Conservation (phyloP, 2,797 vertebrate species). For the Enteromius afrohamiltoni region DNA sequence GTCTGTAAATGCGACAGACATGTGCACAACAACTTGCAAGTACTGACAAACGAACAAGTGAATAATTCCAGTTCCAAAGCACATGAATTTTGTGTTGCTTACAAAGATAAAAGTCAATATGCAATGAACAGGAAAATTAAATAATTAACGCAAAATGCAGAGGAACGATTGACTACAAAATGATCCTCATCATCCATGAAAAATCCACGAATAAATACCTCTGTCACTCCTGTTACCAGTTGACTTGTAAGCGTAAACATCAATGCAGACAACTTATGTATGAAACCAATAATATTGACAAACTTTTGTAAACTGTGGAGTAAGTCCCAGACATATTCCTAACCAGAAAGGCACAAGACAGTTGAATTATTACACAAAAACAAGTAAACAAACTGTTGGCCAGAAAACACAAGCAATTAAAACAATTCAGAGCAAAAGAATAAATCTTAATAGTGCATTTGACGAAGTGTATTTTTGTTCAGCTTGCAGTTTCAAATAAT, state of each 20-base stretch:
- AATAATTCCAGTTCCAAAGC: not conserved
- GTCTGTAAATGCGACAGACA: constrained; percentile 15
- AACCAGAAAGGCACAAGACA: constrained; percentile 52
- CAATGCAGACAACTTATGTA: constrained; percentile 9
- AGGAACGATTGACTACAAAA: not conserved
- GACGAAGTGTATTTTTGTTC: constrained; percentile 31
- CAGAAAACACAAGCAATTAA: constrained; percentile 13
- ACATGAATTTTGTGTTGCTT: not conserved
- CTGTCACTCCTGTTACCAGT: not conserved
- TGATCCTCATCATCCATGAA: not conserved
- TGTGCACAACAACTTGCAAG: not conserved
- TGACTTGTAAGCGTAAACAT: constrained; percentile 11
- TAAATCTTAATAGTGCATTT: constrained; percentile 43
- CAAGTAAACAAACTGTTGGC: not conserved
- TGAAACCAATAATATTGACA: constrained; percentile 14
- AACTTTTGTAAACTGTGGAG: constrained; percentile 26
- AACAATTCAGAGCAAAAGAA: constrained; percentile 24
- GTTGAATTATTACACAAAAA: constrained; percentile 16
- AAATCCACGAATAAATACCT: constrained; percentile 18
- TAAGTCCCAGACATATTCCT: not conserved
- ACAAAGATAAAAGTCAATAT: not conserved
- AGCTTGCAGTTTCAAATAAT: constrained; percentile 10
- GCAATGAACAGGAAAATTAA: not conserved
- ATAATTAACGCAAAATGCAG: not conserved
- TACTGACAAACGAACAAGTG: not conserved